Percentiles rank a stretch among this genome's conserved stretches.
Evolutionary conservation across 2,113 vertebrate genomes (phyloP).

Genomic region (Protobothrops mucrosquamatus): DNA sequence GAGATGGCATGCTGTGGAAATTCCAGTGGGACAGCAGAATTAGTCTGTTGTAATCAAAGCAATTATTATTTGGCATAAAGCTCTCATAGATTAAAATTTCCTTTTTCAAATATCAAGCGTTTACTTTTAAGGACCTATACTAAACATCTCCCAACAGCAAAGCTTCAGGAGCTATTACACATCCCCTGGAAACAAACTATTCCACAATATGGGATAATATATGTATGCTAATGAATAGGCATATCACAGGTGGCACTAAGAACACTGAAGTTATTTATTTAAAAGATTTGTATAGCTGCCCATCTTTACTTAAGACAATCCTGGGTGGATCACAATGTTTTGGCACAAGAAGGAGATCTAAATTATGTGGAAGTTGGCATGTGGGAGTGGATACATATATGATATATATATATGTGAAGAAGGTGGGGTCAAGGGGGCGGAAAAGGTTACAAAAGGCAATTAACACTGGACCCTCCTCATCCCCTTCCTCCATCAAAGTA

Average conservation of each 20-base stretch:
- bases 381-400: not conserved
- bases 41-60: not conserved
- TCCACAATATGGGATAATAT: not conserved
- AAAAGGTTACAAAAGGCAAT: not conserved
- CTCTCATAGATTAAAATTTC: not conserved
- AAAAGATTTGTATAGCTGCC: not conserved
- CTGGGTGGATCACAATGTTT: not conserved
- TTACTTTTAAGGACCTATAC: not conserved
- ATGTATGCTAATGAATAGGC: not conserved
- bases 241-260: not conserved
- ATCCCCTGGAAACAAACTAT: not conserved
- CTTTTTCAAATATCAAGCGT: not conserved
- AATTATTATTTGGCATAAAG: not conserved
- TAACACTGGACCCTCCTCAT: not conserved
- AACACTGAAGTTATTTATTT: not conserved
- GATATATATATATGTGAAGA: not conserved
- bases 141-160: no score
- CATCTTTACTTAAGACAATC: not conserved
- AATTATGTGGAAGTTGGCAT: not conserved
- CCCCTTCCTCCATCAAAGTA: not conserved
- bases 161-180: not conserved
- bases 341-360: not conserved
- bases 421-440: not conserved
- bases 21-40: not conserved
- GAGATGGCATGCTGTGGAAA: not conserved